Percentiles rank a stretch among this genome's conserved stretches.
Evolutionary conservation across 2,888 invertebrate genomes (phyloP).

Genomic region (Ichneumoninae sp.): DNA sequence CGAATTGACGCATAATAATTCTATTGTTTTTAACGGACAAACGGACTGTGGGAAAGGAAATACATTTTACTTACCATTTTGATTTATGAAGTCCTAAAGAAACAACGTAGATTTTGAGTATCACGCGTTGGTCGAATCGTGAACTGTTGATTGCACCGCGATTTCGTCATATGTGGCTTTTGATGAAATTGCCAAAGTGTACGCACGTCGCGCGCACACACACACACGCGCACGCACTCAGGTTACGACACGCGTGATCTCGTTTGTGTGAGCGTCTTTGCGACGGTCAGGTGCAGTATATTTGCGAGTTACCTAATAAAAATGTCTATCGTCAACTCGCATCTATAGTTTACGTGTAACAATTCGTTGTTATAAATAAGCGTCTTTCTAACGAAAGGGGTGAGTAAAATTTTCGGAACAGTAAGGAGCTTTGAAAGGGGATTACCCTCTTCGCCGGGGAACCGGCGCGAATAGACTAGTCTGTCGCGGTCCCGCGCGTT

Average conservation of each 20-base stretch:
- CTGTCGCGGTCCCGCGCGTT: neutral
- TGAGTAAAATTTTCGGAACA: slow-evolving; percentile 8
- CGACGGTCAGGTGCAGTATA: neutral
- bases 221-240: neutral
- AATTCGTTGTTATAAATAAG: neutral
- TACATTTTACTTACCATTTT: slow-evolving; percentile 40
- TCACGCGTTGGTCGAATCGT: neutral
- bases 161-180: slow-evolving; percentile 40
- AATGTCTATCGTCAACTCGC: neutral
- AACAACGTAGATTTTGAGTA: slow-evolving; percentile 29
- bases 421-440: slow-evolving; percentile 9
- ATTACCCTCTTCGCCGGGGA: slow-evolving; percentile 29
- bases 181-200: neutral
- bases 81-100: slow-evolving; percentile 14
- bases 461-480: slow-evolving; percentile 9
- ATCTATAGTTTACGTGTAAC: neutral
- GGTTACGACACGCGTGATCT: neutral
- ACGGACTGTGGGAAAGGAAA: neutral
- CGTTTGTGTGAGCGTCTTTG: neutral
- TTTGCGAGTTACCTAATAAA: slow-evolving; percentile 1
- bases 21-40: neutral
- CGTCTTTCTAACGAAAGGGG: neutral
- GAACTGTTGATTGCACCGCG: slow-evolving; percentile 29
- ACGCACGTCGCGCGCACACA: neutral
- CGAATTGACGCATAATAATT: neutral